Evolutionary conservation across 2,888 invertebrate species (phyloP).

Genomic region (Caenorhabditis virilis): DNA sequence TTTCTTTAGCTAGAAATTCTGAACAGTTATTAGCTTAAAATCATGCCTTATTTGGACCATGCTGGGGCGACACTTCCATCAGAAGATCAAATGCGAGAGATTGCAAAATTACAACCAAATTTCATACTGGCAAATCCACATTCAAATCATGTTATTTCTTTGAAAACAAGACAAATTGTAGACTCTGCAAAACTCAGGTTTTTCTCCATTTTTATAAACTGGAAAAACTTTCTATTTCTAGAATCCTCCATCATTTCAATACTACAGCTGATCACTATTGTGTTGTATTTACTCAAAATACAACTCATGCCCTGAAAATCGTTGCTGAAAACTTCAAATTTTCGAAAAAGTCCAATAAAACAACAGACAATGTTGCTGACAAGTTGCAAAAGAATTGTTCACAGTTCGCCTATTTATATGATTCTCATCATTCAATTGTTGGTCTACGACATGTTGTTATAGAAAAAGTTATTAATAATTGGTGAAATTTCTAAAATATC

Average conservation of each 20-base stretch:
- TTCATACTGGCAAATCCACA: slow-evolving; percentile 83
- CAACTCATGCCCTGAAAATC: slow-evolving; percentile 84
- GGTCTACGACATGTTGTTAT: slow-evolving; percentile 83
- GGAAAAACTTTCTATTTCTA: slow-evolving; percentile 65
- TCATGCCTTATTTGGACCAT: slow-evolving; percentile 54
- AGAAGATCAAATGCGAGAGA: slow-evolving; percentile 29
- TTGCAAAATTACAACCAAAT: slow-evolving; percentile 21
- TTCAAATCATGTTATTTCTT: slow-evolving; percentile 78
- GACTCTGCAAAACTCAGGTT: slow-evolving; percentile 73
- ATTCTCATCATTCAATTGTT: slow-evolving; percentile 93
- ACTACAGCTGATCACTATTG: slow-evolving; percentile 81
- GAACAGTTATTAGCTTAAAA: too few relatives aligned
- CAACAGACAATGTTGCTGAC: slow-evolving; percentile 10
- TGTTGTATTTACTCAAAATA: slow-evolving; percentile 89
- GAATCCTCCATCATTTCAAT: slow-evolving; percentile 84
- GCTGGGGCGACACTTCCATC: slow-evolving; percentile 51
- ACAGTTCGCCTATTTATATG: slow-evolving; percentile 73
- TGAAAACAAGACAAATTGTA: slow-evolving; percentile 81
- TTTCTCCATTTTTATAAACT: too few relatives aligned
- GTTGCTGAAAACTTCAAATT: slow-evolving; percentile 80
- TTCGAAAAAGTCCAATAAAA: slow-evolving; percentile 1
- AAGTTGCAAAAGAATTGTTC: slow-evolving; percentile 4
- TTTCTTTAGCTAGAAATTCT: too few relatives aligned
- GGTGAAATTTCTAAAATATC: slow-evolving; percentile 3
- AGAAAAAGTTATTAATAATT: slow-evolving; percentile 12